A percentile compares a stretch with the other conserved stretches of the same genome.
phyloP scores from a whole-genome alignment of 2,888 invertebrate species.

The Cyclophora punctaria region DNA sequence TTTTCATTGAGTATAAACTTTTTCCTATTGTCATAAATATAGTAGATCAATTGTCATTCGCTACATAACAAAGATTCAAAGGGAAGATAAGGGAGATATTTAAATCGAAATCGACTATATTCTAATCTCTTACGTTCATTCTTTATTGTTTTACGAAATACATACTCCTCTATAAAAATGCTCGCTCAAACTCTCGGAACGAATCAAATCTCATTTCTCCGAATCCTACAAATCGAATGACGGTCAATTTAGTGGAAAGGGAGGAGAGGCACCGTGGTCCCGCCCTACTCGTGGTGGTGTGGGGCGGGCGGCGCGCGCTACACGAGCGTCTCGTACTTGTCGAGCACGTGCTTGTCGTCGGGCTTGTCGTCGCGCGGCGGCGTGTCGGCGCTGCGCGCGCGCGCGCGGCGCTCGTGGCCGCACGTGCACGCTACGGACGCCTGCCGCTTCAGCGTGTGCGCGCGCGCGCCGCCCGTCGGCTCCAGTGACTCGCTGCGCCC shows the following conservation, averaged over 20 bases:
- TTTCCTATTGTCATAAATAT: too few relatives aligned
- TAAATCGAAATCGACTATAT: too few relatives aligned
- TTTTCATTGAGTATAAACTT: not conserved
- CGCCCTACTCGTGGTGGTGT: too few relatives aligned
- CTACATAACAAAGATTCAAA: too few relatives aligned
- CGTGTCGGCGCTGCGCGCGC: slow-evolving; percentile 43
- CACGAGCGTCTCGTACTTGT: slow-evolving; percentile 70
- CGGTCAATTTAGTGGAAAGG: slow-evolving; percentile 23
- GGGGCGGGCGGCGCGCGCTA: slow-evolving; percentile 24
- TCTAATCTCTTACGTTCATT: too few relatives aligned
- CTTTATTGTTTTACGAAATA: too few relatives aligned
- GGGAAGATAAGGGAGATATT: too few relatives aligned
- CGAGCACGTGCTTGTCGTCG: slow-evolving; percentile 55
- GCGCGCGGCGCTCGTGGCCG: slow-evolving; percentile 62
- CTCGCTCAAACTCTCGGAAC: too few relatives aligned
- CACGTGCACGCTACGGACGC: slow-evolving; percentile 66
- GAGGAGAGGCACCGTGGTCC: slow-evolving; percentile 2
- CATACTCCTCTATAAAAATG: too few relatives aligned
- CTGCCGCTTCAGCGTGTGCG: slow-evolving; percentile 62
- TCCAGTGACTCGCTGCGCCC: slow-evolving; percentile 63
- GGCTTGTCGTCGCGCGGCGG: slow-evolving; percentile 52
- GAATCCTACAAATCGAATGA: slow-evolving; percentile 19
- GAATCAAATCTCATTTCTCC: too few relatives aligned
- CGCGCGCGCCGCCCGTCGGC: slow-evolving; percentile 50
- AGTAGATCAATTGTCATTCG: too few relatives aligned